phyloP scores from a whole-genome alignment of 2,888 invertebrate genomes.

The Frankliniella intonsa region DNA sequence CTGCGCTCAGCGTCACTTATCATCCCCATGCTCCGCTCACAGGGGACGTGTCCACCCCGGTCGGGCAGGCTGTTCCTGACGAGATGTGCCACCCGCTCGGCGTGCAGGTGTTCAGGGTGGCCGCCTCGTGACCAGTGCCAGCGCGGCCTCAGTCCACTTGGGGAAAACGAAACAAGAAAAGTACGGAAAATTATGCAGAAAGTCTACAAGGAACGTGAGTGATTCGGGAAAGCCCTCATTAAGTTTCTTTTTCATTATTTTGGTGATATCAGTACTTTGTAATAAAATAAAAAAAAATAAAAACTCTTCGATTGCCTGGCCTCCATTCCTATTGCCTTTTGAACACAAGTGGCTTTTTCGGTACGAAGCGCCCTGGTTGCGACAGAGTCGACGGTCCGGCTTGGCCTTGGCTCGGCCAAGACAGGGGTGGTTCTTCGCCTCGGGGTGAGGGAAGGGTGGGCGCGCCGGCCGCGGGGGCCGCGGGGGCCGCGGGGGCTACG shows the following conservation, averaged over 20 bases:
- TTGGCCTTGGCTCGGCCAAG: too few species aligned
- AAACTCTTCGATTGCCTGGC: too few species aligned
- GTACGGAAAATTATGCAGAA: neutral
- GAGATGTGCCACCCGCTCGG: neutral
- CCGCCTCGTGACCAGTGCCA: neutral
- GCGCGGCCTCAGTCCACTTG: neutral
- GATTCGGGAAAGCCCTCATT: neutral
- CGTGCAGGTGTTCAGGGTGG: neutral
- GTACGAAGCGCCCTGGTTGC: too few species aligned
- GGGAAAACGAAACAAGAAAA: neutral
- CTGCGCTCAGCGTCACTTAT: neutral
- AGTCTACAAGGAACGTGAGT: neutral
- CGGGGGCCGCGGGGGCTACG: slow-evolving; percentile 35
- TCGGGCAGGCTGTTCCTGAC: neutral
- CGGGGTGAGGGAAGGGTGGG: slow-evolving; percentile 38
- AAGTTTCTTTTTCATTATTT: neutral
- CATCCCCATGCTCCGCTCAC: neutral
- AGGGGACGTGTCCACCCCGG: slow-evolving; percentile 23
- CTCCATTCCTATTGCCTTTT: too few species aligned
- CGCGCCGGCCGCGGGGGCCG: slow-evolving; percentile 37
- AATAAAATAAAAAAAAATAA: too few species aligned
- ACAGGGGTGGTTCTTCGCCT: neutral
- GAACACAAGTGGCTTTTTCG: too few species aligned
- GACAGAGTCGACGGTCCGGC: too few species aligned
- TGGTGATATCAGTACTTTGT: too few species aligned